A percentile compares a stretch with the other conserved stretches of the same genome.
Evolutionary conservation across 2,888 invertebrate species (phyloP).

Genomic region (Folsomia candida): DNA sequence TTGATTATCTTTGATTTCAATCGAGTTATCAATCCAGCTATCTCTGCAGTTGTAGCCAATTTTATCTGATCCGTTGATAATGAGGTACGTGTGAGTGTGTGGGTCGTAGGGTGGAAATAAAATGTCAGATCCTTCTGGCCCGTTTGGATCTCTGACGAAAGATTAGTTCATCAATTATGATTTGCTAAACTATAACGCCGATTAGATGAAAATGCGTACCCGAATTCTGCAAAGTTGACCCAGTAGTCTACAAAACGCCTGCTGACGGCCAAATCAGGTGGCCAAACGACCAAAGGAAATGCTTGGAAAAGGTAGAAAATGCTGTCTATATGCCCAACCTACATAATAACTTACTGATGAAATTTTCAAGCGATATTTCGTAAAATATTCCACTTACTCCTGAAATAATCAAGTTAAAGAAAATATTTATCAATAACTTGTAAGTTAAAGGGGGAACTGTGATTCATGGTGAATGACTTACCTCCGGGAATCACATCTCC

Average conservation of each 20-base stretch:
- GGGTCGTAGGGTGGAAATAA: slow-evolving; percentile 21
- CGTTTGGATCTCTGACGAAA: slow-evolving; percentile 28
- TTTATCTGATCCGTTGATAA: slow-evolving; percentile 2
- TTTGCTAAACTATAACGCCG: too few species aligned
- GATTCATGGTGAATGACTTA: background rate
- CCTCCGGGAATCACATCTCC: slow-evolving; percentile 1
- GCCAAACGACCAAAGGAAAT: slow-evolving; percentile 1
- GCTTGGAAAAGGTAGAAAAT: slow-evolving; percentile 26
- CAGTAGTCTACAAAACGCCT: slow-evolving; percentile 22
- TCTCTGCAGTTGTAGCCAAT: slow-evolving; percentile 23
- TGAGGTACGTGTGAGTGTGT: slow-evolving; percentile 22
- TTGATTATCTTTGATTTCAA: slow-evolving; percentile 15
- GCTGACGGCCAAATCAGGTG: slow-evolving; percentile 15
- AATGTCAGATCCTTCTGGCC: background rate
- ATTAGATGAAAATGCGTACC: too few species aligned
- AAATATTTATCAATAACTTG: too few species aligned
- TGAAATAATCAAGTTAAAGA: slow-evolving; percentile 2
- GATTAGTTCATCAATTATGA: too few species aligned
- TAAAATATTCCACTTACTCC: background rate
- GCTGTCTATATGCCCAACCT: background rate
- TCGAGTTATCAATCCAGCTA: slow-evolving; percentile 24
- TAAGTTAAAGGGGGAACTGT: too few species aligned
- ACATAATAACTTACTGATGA: background rate
- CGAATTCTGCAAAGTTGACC: slow-evolving; percentile 32
- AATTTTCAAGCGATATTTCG: background rate